phyloP scores from a whole-genome alignment of 2,888 invertebrate genomes.

The Celastrina argiolus region DNA sequence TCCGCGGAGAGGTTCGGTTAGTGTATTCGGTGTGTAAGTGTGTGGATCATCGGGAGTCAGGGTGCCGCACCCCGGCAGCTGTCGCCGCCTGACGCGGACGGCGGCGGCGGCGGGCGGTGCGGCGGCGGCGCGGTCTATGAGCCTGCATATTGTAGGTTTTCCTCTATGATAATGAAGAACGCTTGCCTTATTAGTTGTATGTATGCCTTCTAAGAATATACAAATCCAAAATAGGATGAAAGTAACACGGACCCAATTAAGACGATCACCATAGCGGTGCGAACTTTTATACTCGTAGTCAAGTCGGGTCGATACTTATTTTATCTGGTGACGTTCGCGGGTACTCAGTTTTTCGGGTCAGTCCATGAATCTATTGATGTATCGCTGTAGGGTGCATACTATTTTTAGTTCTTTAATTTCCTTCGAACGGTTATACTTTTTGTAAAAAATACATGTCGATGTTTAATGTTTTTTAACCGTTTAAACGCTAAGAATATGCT shows the following conservation, averaged over 20 bases:
- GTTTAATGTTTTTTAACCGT: constrained; percentile 20
- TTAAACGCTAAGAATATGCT: not conserved
- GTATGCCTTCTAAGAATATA: constrained; percentile 25
- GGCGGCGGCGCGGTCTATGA: constrained; percentile 43
- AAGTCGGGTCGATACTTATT: not conserved
- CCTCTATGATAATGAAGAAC: constrained; percentile 36
- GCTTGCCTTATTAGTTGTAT: constrained; percentile 36
- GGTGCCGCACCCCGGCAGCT: constrained; percentile 43
- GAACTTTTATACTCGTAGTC: constrained; percentile 6
- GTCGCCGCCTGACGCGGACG: not conserved
- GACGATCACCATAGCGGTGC: not conserved
- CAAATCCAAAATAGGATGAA: constrained; percentile 19
- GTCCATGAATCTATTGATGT: not conserved
- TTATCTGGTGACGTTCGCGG: not conserved
- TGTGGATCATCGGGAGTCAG: constrained; percentile 51
- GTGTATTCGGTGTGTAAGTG: constrained; percentile 69
- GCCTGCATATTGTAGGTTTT: constrained; percentile 71
- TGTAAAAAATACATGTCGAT: constrained; percentile 27
- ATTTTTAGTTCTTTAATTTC: constrained; percentile 24
- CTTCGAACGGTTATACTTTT: constrained; percentile 27
- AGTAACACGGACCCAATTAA: not conserved
- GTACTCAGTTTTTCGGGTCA: not conserved
- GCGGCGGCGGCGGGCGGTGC: too few relatives aligned
- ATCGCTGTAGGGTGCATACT: constrained; percentile 5
- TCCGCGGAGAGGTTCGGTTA: constrained; percentile 58